A percentile compares a stretch with the other conserved stretches of the same genome.
These are phyloP conservation scores for Gonioctena quinquepunctata DNA, from an alignment of 1,140 invertebrate genomes.

Conservation along the genomic window DNA sequence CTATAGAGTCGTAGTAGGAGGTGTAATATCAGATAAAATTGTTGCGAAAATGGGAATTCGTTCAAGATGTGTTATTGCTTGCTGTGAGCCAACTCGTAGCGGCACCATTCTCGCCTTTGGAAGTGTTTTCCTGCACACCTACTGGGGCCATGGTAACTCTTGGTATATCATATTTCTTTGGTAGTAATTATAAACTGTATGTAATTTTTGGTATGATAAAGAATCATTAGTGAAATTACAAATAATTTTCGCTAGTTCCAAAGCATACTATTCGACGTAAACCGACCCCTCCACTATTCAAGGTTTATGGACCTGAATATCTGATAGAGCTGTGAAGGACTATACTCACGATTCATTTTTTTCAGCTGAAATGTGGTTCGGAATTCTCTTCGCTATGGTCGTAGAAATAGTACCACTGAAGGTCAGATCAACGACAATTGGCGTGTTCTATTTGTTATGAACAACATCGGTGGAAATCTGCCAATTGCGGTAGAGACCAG, in stretches of 20 bases:
- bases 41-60: conserved; percentile 85
- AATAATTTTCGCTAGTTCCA: no score
- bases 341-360: no score
- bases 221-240: no score
- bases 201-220: no score
- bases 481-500: conserved; percentile 85
- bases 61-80: conserved; percentile 81
- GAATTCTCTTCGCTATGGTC: conserved; percentile 85
- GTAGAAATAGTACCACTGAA: conserved; percentile 84
- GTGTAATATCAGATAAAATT: conserved; percentile 86
- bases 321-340: no score
- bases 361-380: conserved; percentile 91
- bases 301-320: no score
- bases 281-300: no score
- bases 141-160: conserved; percentile 84
- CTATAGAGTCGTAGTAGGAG: conserved; percentile 84
- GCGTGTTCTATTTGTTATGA: conserved; percentile 87
- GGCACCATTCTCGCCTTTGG: conserved; percentile 89
- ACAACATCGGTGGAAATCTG: conserved; percentile 90
- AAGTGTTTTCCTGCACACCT: conserved; percentile 81
- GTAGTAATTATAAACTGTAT: no score
- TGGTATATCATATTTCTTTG: conserved; percentile 83
- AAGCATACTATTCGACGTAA: no score
- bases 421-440: conserved; percentile 80
- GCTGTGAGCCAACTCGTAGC: conserved; percentile 81